phyloP scores from a whole-genome alignment of 2,113 vertebrate genomes.

The Microcebus tavaratra region DNA sequence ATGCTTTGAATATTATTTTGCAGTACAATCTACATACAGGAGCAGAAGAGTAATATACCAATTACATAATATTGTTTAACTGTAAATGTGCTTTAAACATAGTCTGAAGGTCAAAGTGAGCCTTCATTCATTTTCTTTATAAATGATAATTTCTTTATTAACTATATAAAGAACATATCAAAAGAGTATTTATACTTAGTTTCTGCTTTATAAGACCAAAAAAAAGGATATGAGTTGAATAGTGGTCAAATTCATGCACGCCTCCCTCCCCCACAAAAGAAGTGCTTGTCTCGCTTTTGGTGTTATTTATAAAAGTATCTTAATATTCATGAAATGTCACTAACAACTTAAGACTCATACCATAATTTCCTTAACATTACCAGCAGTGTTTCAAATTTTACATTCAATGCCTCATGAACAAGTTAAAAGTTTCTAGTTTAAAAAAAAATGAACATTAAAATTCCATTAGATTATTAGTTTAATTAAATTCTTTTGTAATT shows the following conservation, averaged over 20 bases:
- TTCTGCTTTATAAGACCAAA: slow-evolving; percentile 1
- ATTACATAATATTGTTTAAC: not conserved
- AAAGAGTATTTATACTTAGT: slow-evolving; percentile 2
- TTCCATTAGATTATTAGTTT: not conserved
- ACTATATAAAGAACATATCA: slow-evolving; percentile 1
- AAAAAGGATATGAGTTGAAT: not conserved
- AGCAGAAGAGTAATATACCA: not conserved
- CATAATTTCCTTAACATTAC: not conserved
- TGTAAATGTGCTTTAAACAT: slow-evolving; percentile 45
- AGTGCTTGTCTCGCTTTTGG: not conserved
- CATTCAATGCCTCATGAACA: not conserved
- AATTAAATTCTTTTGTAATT: slow-evolving; percentile 10
- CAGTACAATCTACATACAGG: not conserved
- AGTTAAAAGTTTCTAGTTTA: slow-evolving; percentile 23
- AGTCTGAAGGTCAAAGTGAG: not conserved
- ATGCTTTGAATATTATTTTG: slow-evolving; percentile 44
- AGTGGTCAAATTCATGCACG: not conserved
- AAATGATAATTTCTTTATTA: slow-evolving; percentile 38
- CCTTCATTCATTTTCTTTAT: slow-evolving; percentile 46
- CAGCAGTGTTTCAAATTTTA: slow-evolving; percentile 21
- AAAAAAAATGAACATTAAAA: slow-evolving; percentile 41
- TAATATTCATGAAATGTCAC: not conserved
- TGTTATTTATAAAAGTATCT: slow-evolving; percentile 6
- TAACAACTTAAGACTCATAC: not conserved
- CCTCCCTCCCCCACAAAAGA: not conserved